A percentile compares a stretch with the other conserved stretches of the same genome.
Evolutionary conservation across 2,888 invertebrate species (phyloP).

Genomic region (Tortrix viridana): DNA sequence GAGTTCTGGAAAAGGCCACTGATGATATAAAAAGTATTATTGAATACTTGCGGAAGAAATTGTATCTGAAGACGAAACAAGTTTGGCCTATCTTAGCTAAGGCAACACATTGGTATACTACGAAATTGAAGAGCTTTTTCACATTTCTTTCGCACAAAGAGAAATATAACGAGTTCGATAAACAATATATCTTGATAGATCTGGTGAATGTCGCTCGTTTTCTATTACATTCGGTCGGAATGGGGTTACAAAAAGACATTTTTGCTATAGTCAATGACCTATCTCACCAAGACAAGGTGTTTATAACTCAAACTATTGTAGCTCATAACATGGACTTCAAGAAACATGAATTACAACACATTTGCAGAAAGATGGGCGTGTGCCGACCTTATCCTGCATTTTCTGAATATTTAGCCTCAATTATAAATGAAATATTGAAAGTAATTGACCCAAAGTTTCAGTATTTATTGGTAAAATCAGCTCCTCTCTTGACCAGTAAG

Average conservation of each 20-base stretch:
- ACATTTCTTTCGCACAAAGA: not conserved
- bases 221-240: conserved; percentile 5
- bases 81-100: not conserved
- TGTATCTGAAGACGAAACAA: not conserved
- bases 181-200: no score
- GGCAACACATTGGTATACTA: not conserved
- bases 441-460: conserved; percentile 46
- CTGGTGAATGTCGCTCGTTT: no score
- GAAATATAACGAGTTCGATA: no score
- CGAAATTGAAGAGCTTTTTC: conserved; percentile 7
- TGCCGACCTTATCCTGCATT: conserved; percentile 55
- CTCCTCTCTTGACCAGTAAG: conserved; percentile 38
- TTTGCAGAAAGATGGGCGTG: conserved; percentile 47
- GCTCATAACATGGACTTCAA: conserved; percentile 42
- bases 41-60: not conserved
- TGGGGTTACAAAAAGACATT: conserved; percentile 42
- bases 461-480: conserved; percentile 37
- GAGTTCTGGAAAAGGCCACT: conserved; percentile 8
- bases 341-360: conserved; percentile 46
- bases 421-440: conserved; percentile 48
- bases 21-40: conserved; percentile 7
- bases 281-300: not conserved
- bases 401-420: conserved; percentile 50
- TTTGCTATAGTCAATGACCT: not conserved
- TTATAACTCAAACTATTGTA: conserved; percentile 2